Percentiles rank a stretch among this genome's conserved stretches.
Conservation (phyloP, 2,888 invertebrate species). For the Lepidocyrtinus sp. region DNA sequence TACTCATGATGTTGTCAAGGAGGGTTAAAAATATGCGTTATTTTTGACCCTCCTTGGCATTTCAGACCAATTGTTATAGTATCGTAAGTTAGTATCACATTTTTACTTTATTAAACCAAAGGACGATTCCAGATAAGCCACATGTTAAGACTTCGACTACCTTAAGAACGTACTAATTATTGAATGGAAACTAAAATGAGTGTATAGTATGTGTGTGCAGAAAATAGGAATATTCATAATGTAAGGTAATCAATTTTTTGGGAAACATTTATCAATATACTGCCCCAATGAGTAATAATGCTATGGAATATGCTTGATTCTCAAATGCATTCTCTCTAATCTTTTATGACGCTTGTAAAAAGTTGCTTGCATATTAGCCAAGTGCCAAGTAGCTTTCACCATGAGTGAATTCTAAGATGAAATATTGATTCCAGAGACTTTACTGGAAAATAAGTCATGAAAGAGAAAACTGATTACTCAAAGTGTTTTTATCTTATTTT, state of each 20-base stretch:
- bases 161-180: neutral
- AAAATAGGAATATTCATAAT: no score
- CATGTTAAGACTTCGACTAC: neutral
- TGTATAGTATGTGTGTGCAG: neutral
- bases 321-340: neutral
- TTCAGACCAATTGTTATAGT: no score
- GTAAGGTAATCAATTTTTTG: neutral
- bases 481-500: slow-evolving; percentile 11
- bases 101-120: no score
- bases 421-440: neutral
- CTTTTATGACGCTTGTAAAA: no score
- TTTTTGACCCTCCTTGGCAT: no score
- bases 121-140: neutral
- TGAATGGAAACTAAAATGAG: no score
- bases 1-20: no score
- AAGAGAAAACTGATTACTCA: slow-evolving; percentile 13
- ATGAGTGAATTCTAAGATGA: neutral
- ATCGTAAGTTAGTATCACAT: no score
- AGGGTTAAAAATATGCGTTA: no score
- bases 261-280: neutral
- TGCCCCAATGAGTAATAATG: neutral
- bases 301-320: neutral
- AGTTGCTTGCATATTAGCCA: no score
- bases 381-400: neutral
- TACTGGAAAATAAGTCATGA: neutral